Evolutionary conservation across 2,888 invertebrate genomes (phyloP), one percentile per base, ranked within the genome.

Genomic region (Caenorhabditis becei): DNA sequence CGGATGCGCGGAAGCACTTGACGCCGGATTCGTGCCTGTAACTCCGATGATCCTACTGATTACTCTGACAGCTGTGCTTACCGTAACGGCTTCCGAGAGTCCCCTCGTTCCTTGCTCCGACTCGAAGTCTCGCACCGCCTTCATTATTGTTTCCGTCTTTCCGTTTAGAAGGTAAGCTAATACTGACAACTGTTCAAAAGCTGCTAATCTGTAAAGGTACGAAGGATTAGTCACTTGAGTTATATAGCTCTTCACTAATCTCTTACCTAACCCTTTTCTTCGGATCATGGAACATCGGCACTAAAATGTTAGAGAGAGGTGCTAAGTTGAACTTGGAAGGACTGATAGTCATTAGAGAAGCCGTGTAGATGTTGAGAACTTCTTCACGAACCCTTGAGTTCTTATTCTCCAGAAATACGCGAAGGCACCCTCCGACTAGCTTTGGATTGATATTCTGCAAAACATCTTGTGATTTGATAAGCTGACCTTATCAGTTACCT

Each of bases 121-220:
- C 85, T 93, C 93, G 4, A 92, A 90, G 47, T 91, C 90, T 82
- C 92, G 92, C 3, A 93, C 92, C 49, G 92, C 92, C 58, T 92
- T 90, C 58, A 93, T 91, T 83, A 95, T 91, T 88, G 94, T 92
- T 0, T 94, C 94, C 0, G 92, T 88, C 78, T 92, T 91, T 24
- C 93, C 92, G 32, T 94, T 94, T 84, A 94, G 93, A 70, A 95
- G 94, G 92, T 95, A 95, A 2, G 95, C 95, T 51, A 96, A 92
- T 26, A 95, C 94, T 0, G 96, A 95, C 58, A 95, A 92, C 37
- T 95, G 94, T 91, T 96, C 96, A 67, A 96, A 93, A 71, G 94
- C 95, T 82, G 94, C 96, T 92, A 94, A 77, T 82, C 87, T 86
- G 70, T n/a, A n/a, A 77, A 83, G 4, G 32, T 47, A 41, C 41